Base-by-base conservation (phyloP, 2,888 invertebrate species). In the Volucella zonaria region DNA sequence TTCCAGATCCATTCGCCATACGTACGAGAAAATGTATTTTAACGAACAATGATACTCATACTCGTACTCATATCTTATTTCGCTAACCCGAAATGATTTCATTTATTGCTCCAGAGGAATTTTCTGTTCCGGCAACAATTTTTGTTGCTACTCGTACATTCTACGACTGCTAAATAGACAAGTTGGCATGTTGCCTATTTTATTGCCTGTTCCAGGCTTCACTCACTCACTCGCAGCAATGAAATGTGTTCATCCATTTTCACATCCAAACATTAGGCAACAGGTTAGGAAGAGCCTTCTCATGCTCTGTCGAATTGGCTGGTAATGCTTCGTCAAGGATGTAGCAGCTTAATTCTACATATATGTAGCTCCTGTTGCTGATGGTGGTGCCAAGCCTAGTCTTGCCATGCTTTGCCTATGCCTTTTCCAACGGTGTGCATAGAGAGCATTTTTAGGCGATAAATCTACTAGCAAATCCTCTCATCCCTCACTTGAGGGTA, bases 161-260 rank as follows among this genome's bases (percentile, higher is more conserved):
- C 45, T 14, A 45, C 61, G 66, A 73, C 79, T 73, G 40, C 61
- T 77, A 85, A 83, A 85, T 81, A 85, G 76, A 68, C 76, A 85
- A 77, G 62, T 81, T 85, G 85, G 85, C 85, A 80, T 68, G 73
- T 85, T 85, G 85, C 85, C 85, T 85, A 85, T 85, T 81, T 85
- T 85, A 81, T 85, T 67, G 67, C 67, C 76, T 68, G 58, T 38
- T 75, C 76, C 67, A 78, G 71, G 54, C 75, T 66, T 76, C 66
- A 74, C 71, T 80, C 80, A 59, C 68, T 82, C 67, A 58, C 62
- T 82, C 6, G 31, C 31, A 31, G 6, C 58, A 68, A 45, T 40
- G 54, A 51, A 52, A 61, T 51, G 56, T 75, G 70, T 67, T 64
- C 71, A 85, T 81, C 73, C 73, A 76, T 75, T 80, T 51, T 56